Base-by-base conservation (phyloP, 2,888 invertebrate species). In the Andrena camellia region DNA sequence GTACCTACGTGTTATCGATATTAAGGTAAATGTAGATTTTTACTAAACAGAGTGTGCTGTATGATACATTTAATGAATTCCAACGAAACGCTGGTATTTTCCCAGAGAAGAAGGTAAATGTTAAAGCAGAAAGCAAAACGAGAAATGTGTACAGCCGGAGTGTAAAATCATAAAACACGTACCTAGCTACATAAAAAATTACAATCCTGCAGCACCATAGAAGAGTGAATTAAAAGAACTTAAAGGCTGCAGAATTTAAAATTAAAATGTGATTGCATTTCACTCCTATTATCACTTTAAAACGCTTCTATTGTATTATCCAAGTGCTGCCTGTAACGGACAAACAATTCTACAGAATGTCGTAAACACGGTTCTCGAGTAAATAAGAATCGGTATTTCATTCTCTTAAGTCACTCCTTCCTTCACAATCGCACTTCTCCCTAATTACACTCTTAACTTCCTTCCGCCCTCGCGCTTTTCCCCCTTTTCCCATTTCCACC, bases 401-500 rank as follows among this genome's bases (percentile, higher is more conserved):
- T 81, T 81, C 78, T 68, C 63, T 68, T 57, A 68, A 78, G 68
- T 72, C 78, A 33, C 72, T 57, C 72, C 50, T 72, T 72, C 50
- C 72, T 78, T 72, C 72, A 35, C 80, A 72, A 81, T 78, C 63
- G 80, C 78, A 78, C 80, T 81, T 78, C 80, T 62, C 62, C 62
- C 72, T 81, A 81, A 81, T 81, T 81, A 81, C 80, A 77, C 87
- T 87, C 84, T 84, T 86, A 79, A 79, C 82, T 82, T 74, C 63
- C 52, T 72, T 63, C 80, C 74, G 66, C 75, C 62, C 64, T 84
- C 77, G 50, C 23, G 20, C 81, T 67, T 76, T 70, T 60, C 57
- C 77, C 81, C 64, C 54, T 81, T 66, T 75, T 73, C 50, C 73
- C 59, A 77, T 66, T 33, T 66, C 57, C 73, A 70, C 62, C 72